Base-by-base conservation (phyloP, 2,113 vertebrate species). In the Ifrita kowaldi region DNA sequence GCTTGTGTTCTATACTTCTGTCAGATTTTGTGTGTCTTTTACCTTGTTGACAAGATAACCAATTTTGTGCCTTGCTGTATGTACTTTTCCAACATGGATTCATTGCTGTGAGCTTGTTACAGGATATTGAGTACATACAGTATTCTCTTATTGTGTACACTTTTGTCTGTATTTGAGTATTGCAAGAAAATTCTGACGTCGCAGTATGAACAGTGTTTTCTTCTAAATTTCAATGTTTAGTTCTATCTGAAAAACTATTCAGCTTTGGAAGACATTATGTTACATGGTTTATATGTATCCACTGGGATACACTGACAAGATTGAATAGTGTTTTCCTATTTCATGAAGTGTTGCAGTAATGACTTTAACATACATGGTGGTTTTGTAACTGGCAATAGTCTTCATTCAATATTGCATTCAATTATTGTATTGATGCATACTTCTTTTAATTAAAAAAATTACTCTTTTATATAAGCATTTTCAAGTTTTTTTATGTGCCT, bases 61-160 rank as follows among this genome's bases (percentile, higher is more conserved):
- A 7, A 1, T 16, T 67, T 49, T 1, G 0, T 41, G 18, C 13
- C 69, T 91, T 84, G 21, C 64, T 41, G 7, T 77, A 11, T 70
- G 56, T 47, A 11, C 6, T 77, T 4, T 57, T 81, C n/a, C 22
- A 47, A 41, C 11, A 16, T 4, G 15, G 16, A 49, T 52, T 65
- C 10, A 4, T 78, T 81, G 10, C 16, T 57, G 11, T 42, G 50
- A 35, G 6, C 6, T 74, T 75, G 12, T 71, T 49, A 15, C 2
- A 41, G 30, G 8, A 2, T 59, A 49, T 24, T 35, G 26, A 57
- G 23, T 39, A n/a, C 1, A 0, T 52, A 27, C 15, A 13, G 3
- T 79, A 13, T 59, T 68, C 11, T 80, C 11, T 53, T 81, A 41
- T 7, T 60, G 5, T 35, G 6, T 50, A 12, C 1, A 1, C 3